Conservation (phyloP, 1,140 invertebrate species). For the Diorhabda carinulata region DNA sequence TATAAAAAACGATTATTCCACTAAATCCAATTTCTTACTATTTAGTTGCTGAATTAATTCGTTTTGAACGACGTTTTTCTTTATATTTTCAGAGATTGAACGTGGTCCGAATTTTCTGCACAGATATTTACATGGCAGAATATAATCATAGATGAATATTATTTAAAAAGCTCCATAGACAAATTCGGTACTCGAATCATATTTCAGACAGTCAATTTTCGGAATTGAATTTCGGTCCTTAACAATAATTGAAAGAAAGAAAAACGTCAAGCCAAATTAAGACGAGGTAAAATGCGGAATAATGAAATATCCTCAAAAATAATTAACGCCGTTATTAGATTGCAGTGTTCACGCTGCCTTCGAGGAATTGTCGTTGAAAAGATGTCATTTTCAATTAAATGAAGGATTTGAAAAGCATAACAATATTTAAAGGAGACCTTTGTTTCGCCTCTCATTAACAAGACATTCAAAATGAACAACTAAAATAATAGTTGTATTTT, state of each 20-base stretch:
- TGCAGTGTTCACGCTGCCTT: slow-evolving; percentile 17
- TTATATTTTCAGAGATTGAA: too few relatives aligned
- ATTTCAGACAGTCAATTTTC: background rate
- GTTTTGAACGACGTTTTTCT: too few relatives aligned
- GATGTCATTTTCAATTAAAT: slow-evolving; percentile 16
- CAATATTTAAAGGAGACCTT: slow-evolving; percentile 6
- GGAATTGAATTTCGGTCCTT: slow-evolving; percentile 2
- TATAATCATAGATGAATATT: too few relatives aligned
- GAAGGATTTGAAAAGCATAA: slow-evolving; percentile 8
- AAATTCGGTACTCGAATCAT: background rate
- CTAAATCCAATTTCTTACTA: too few relatives aligned
- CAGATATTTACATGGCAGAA: too few relatives aligned
- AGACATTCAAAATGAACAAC: background rate
- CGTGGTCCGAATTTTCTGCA: too few relatives aligned
- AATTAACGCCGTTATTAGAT: slow-evolving; percentile 19
- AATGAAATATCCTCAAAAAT: slow-evolving; percentile 21
- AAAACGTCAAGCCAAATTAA: slow-evolving; percentile 16
- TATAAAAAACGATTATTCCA: too few relatives aligned
- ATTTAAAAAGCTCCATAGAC: background rate
- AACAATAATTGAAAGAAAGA: slow-evolving; percentile 7
- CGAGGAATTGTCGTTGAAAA: slow-evolving; percentile 6
- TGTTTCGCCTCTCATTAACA: background rate
- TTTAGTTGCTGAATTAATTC: too few relatives aligned
- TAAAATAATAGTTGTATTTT: background rate
- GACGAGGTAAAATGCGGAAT: slow-evolving; percentile 10